These are phyloP conservation scores for Lepilemur ruficaudatus DNA, from an alignment of 2,797 vertebrate genomes.

Conservation along the genomic window DNA sequence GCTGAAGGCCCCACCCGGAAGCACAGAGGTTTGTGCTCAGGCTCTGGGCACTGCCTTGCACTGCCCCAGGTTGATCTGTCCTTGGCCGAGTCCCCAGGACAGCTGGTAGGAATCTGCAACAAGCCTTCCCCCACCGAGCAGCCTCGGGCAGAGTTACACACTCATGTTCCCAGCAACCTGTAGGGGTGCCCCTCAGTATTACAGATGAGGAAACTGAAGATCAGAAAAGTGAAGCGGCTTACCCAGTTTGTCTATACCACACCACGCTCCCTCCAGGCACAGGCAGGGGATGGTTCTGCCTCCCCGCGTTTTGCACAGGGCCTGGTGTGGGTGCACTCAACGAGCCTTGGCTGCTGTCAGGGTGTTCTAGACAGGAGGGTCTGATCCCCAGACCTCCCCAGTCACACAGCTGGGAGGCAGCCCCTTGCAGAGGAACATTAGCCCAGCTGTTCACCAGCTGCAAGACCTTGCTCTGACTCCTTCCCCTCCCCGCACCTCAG, in stretches of 20 bases:
- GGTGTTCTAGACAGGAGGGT: neutral
- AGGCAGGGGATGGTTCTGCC: neutral
- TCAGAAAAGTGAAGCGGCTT: neutral
- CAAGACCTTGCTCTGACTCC: neutral
- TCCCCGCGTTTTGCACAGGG: too few species aligned
- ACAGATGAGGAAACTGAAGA: neutral
- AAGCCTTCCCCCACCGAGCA: neutral
- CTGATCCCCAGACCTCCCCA: neutral
- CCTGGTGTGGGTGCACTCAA: accelerated
- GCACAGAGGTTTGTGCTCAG: neutral
- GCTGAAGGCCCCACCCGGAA: too few species aligned
- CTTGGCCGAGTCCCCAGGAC: neutral
- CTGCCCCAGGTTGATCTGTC: neutral
- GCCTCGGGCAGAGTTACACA: too few species aligned
- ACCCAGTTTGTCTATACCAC: accelerated
- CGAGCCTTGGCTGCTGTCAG: neutral
- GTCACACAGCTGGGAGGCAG: neutral
- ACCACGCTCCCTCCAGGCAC: neutral
- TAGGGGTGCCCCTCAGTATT: neutral
- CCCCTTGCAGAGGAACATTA: too few species aligned
- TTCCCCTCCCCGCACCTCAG: accelerated
- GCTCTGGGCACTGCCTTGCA: neutral
- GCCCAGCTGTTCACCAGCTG: neutral
- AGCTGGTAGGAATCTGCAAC: neutral
- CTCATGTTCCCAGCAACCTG: neutral